Conservation (phyloP, 2,113 vertebrate species). For the Embiotoca jacksoni region DNA sequence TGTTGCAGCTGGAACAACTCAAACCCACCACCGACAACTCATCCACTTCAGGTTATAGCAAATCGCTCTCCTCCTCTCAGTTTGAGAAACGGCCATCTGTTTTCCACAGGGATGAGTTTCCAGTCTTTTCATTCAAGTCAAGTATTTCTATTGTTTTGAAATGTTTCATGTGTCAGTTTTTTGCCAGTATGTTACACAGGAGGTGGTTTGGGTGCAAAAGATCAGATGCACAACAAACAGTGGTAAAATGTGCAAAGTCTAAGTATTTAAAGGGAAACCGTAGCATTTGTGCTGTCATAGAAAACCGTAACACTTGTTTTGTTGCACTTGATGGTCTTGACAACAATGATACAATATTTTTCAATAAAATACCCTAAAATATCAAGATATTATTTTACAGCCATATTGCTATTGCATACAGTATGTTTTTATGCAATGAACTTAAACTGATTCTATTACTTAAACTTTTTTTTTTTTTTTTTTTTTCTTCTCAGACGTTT, state of each 20-base stretch:
- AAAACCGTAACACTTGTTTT: too few relatives aligned
- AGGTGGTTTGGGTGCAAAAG: background rate
- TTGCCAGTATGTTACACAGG: background rate
- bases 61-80: conserved; percentile 33
- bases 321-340: too few relatives aligned
- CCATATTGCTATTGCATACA: too few relatives aligned
- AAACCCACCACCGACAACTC: conserved; percentile 40
- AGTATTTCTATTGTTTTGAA: background rate
- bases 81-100: conserved; percentile 62
- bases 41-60: conserved; percentile 54
- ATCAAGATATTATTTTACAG: too few relatives aligned
- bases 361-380: too few relatives aligned
- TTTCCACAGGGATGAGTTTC: conserved; percentile 9
- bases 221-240: too few relatives aligned
- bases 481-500: background rate
- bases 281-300: too few relatives aligned
- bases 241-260: too few relatives aligned
- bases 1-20: conserved; percentile 27
- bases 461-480: background rate
- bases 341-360: too few relatives aligned
- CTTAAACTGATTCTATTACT: background rate
- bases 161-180: background rate
- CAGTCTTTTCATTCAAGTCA: background rate
- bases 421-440: background rate
- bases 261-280: too few relatives aligned